Percentiles rank a stretch among this genome's conserved stretches.
These are phyloP conservation scores for Ostrea denselamellosa DNA, from an alignment of 1,140 invertebrate species.

Conservation along the genomic window DNA sequence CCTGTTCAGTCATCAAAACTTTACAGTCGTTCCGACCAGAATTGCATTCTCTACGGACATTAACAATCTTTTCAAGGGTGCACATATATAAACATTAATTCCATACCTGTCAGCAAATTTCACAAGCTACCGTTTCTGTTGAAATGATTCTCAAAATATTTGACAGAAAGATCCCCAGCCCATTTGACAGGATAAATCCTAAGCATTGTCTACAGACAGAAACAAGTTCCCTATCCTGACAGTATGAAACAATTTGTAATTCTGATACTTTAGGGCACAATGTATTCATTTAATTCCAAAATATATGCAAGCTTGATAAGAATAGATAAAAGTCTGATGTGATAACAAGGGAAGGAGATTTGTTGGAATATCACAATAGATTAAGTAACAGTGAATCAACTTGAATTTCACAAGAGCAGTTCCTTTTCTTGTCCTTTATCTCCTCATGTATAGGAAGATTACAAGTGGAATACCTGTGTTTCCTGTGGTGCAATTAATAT, in stretches of 20 bases:
- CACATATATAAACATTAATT: background rate
- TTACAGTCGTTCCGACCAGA: too few species aligned
- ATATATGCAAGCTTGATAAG: conserved; percentile 19
- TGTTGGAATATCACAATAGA: conserved; percentile 16
- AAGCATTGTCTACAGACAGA: background rate
- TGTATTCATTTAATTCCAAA: background rate
- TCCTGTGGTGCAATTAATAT: background rate
- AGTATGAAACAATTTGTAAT: conserved; percentile 34
- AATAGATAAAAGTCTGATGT: conserved; percentile 15
- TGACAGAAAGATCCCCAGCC: background rate
- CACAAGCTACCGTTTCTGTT: background rate
- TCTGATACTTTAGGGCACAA: conserved; percentile 14
- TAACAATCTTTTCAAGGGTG: background rate
- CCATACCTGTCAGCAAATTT: conserved; percentile 25
- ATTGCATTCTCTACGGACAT: background rate
- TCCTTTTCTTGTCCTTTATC: conserved; percentile 1
- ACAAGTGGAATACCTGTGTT: background rate
- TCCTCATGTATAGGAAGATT: background rate
- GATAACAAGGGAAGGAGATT: conserved; percentile 11
- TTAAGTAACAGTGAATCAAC: conserved; percentile 23
- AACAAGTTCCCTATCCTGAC: conserved; percentile 4
- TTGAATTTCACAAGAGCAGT: conserved; percentile 29
- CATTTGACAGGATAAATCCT: background rate
- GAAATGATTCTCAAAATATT: background rate
- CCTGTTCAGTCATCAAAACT: too few species aligned